Evolutionary conservation across 2,797 vertebrate species (phyloP).

Genomic region (Pantherophis vulpinus): DNA sequence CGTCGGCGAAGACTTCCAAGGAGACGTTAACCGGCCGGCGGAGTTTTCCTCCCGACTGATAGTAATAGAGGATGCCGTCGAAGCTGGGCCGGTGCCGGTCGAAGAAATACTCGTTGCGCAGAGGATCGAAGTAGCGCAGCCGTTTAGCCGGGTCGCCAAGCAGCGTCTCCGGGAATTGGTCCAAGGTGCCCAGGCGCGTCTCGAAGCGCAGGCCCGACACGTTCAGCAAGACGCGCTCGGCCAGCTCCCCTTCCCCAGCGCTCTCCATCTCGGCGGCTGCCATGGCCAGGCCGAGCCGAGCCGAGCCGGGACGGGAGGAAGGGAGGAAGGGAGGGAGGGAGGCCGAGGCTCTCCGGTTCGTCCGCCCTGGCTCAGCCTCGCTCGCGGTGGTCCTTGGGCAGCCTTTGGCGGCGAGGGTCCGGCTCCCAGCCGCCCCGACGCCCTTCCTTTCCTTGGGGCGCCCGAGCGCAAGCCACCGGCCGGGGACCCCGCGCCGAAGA

Average conservation of each 20-base stretch:
- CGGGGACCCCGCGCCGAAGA: slow-evolving; percentile 44
- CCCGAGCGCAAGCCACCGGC: slow-evolving; percentile 18
- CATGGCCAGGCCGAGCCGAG: background rate
- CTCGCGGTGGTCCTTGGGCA: slow-evolving; percentile 83
- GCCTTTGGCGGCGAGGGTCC: slow-evolving; percentile 60
- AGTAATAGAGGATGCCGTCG: slow-evolving; percentile 92
- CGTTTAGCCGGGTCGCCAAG: slow-evolving; percentile 89
- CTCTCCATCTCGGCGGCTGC: slow-evolving; percentile 25
- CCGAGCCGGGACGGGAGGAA: background rate
- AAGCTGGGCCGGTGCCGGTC: slow-evolving; percentile 95
- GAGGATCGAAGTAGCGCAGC: slow-evolving; percentile 93
- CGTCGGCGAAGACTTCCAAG: slow-evolving; percentile 91
- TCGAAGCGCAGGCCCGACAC: slow-evolving; percentile 90
- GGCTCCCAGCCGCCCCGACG: background rate
- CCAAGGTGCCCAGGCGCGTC: slow-evolving; percentile 90
- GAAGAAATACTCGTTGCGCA: slow-evolving; percentile 96
- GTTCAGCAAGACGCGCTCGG: slow-evolving; percentile 90
- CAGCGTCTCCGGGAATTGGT: slow-evolving; percentile 91
- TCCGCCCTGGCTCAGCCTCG: slow-evolving; percentile 65
- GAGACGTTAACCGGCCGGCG: slow-evolving; percentile 92
- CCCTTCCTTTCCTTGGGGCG: background rate
- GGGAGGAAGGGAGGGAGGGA: too few relatives aligned
- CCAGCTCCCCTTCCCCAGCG: slow-evolving; percentile 82
- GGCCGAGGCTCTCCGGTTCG: background rate
- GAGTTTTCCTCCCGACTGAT: slow-evolving; percentile 93